Base-by-base conservation (phyloP, 2,797 vertebrate species). In the Syndactyla subalaris region DNA sequence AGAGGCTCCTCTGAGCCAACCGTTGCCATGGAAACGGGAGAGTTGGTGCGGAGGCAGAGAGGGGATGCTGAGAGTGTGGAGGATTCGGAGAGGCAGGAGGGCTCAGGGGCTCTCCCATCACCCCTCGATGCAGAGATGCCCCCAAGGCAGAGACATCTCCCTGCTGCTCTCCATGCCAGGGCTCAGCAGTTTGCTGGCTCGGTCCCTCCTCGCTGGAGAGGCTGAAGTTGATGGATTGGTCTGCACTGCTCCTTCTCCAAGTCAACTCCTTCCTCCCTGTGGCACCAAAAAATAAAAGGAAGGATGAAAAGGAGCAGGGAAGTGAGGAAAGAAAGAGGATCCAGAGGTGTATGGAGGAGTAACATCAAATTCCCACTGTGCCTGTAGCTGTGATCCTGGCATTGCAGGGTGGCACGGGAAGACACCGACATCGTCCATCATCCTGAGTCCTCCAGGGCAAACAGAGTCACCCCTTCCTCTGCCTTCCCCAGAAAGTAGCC, bases 1-100 rank as follows among this genome's bases (percentile, higher is more conserved):
- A 75, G 77, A 81, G 36, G 78, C 78, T 85, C 7, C 0, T 27
- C 81, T 13, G 77, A 95, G 81, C 85, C 88, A 49, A 32, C 74
- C 24, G 94, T 97, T 96, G 94, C 91, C 97, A 97, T 17, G 87
- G 97, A 70, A 96, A 97, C 95, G 2, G 5, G 61, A 85, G 79
- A 77, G 62, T 54, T 32, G 62, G 26, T 9, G 71, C 13, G 34
- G 88, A 84, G 93, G 76, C 21, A 39, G 82, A 23, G 89, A 90
- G 71, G 92, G 91, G 91, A 92, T 87, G 71, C 78, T 10, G 49
- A 83, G 88, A 74, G 73, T 43, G 75, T 6, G 5, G 86, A 38
- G 87, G 66, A 81, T 39, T 48, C 5, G 1, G 68, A 46, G 58
- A 78, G 43, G 59, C 48, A 32, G 73, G 14, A 45, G 65, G 55